Conservation (phyloP, 2,113 vertebrate species). For the Scopus umbretta region DNA sequence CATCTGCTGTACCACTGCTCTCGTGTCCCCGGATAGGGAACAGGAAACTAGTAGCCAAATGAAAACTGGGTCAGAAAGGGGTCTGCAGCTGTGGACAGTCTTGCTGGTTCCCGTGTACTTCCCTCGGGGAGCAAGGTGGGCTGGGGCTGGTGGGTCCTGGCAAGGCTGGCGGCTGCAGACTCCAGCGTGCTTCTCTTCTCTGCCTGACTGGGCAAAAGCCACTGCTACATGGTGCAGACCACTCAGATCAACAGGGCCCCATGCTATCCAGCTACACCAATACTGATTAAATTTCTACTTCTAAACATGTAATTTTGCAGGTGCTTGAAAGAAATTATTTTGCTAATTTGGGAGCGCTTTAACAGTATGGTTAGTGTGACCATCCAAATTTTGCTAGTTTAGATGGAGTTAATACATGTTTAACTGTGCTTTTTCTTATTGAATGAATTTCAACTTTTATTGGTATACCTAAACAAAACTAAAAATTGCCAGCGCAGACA, state of each 20-base stretch:
- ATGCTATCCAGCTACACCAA: background rate
- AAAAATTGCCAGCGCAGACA: background rate
- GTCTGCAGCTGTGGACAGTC: background rate
- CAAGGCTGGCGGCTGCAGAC: background rate
- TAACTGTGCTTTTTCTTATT: background rate
- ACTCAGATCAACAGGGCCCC: no score
- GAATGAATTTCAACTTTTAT: background rate
- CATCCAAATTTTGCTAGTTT: background rate
- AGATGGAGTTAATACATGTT: background rate
- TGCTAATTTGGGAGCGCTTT: background rate
- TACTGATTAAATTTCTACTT: background rate
- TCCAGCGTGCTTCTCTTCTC: background rate
- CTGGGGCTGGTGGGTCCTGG: background rate
- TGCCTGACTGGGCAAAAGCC: background rate
- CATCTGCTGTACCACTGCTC: background rate
- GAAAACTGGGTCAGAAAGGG: background rate
- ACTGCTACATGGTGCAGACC: rapidly evolving
- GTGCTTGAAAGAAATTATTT: background rate
- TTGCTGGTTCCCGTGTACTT: background rate
- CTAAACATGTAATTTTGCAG: background rate
- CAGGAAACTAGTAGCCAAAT: background rate
- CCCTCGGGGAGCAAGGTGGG: background rate
- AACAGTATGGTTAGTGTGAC: background rate
- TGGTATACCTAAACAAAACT: background rate
- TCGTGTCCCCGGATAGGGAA: background rate